Percentiles rank a stretch among this genome's conserved stretches.
Conservation (phyloP, 2,113 vertebrate genomes). For the Notarius quadriscutis region DNA sequence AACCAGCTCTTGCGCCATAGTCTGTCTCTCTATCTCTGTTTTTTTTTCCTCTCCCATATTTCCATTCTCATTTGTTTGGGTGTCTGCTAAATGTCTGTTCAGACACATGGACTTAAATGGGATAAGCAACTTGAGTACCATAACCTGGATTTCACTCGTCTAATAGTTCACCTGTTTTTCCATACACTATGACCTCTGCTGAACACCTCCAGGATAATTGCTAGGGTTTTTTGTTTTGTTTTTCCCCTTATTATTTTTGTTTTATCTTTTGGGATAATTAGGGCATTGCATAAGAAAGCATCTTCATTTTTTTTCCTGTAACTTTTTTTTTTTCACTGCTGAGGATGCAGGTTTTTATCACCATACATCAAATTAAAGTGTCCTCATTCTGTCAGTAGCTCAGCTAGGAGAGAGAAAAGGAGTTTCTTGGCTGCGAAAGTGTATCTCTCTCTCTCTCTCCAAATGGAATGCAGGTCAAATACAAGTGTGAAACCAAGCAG, state of each 20-base stretch:
- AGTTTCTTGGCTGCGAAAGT: conserved; percentile 58
- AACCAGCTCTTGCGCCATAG: neutral
- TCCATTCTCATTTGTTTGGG: conserved; percentile 17
- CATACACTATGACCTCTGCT: conserved; percentile 25
- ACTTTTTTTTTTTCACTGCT: conserved; percentile 68
- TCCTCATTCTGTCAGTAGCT: conserved; percentile 73
- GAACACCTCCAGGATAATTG: conserved; percentile 57
- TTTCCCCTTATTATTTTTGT: neutral
- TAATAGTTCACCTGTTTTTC: neutral
- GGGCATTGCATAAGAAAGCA: conserved; percentile 64
- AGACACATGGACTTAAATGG: neutral
- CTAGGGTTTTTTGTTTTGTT: conserved; percentile 17
- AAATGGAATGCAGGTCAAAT: conserved; percentile 61
- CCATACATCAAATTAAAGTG: conserved; percentile 75
- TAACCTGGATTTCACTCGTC: neutral
- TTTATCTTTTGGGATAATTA: conserved; percentile 59
- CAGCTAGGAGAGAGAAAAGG: conserved; percentile 60
- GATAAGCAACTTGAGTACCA: neutral
- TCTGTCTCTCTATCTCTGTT: neutral
- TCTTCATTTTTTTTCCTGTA: conserved; percentile 63
- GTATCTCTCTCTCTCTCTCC: conserved; percentile 40
- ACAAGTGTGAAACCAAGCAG: conserved; percentile 42
- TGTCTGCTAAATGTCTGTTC: neutral
- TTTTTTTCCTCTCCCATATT: neutral
- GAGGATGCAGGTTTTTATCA: conserved; percentile 68